phyloP scores from a whole-genome alignment of 1,140 invertebrate species.

The Andrena cerasifolii region DNA sequence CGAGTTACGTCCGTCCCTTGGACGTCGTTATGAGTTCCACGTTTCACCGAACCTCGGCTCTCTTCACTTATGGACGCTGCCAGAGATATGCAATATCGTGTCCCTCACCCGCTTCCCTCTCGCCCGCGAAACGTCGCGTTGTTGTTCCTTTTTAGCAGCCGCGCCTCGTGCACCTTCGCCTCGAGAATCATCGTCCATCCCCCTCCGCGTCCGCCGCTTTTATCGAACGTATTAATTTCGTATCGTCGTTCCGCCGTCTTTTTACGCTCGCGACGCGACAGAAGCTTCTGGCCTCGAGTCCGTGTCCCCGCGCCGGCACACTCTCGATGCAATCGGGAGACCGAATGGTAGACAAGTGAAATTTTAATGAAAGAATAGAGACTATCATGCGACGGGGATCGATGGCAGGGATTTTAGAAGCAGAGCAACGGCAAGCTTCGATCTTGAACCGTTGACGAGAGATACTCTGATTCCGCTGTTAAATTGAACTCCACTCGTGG shows the following conservation, averaged over 20 bases:
- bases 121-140: not conserved
- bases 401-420: conserved; percentile 32
- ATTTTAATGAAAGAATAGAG: conserved; percentile 47
- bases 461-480: not conserved
- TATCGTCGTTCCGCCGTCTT: not conserved
- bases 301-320: too few species aligned
- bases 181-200: conserved; percentile 14
- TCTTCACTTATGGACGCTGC: conserved; percentile 25
- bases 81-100: conserved; percentile 45
- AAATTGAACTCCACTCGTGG: conserved; percentile 8
- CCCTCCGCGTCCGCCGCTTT: not conserved
- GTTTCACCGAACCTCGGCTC: conserved; percentile 43
- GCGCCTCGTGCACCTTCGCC: not conserved
- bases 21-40: conserved; percentile 65
- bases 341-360: conserved; percentile 45
- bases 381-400: conserved; percentile 8
- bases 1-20: conserved; percentile 58
- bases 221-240: conserved; percentile 18
- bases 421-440: too few species aligned
- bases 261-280: too few species aligned
- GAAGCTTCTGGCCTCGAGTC: not conserved
- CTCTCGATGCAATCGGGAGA: not conserved
- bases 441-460: not conserved
- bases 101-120: not conserved
- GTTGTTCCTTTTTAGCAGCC: conserved; percentile 9